These are phyloP conservation scores for Polyodon spathula DNA, from an alignment of 2,113 vertebrate species.

Conservation along the genomic window DNA sequence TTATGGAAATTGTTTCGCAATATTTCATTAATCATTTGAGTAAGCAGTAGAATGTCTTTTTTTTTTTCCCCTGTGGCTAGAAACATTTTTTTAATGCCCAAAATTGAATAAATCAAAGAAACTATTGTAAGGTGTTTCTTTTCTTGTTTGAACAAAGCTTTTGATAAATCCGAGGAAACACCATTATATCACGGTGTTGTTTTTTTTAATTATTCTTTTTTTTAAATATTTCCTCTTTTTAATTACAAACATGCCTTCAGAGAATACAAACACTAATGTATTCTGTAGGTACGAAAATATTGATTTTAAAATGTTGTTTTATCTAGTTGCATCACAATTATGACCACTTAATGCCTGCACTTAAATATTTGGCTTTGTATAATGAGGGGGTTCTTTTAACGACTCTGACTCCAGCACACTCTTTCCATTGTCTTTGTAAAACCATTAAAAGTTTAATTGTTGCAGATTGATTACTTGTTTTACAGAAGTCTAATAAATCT, in stretches of 20 bases:
- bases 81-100: constrained; percentile 27
- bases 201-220: too few species aligned
- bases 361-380: constrained; percentile 38
- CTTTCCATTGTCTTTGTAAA: constrained; percentile 42
- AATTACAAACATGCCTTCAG: constrained; percentile 46
- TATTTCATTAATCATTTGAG: constrained; percentile 24
- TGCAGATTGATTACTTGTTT: constrained; percentile 83
- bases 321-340: constrained; percentile 52
- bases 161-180: constrained; percentile 18
- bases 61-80: constrained; percentile 21
- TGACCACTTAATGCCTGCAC: constrained; percentile 41
- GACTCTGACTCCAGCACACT: constrained; percentile 39
- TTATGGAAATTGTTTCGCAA: constrained; percentile 31
- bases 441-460: constrained; percentile 64
- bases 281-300: constrained; percentile 50
- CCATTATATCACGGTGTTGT: constrained; percentile 34
- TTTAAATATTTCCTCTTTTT: constrained; percentile 35
- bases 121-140: too few species aligned
- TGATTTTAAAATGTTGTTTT: constrained; percentile 54
- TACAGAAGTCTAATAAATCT: constrained; percentile 81
- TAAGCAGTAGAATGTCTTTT: constrained; percentile 31
- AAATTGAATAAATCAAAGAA: constrained; percentile 40
- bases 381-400: constrained; percentile 28
- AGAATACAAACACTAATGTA: constrained; percentile 41
- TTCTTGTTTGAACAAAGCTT: constrained; percentile 26